Base-by-base conservation (phyloP, 2,888 invertebrate genomes). In the Lithophane semibrunnea region DNA sequence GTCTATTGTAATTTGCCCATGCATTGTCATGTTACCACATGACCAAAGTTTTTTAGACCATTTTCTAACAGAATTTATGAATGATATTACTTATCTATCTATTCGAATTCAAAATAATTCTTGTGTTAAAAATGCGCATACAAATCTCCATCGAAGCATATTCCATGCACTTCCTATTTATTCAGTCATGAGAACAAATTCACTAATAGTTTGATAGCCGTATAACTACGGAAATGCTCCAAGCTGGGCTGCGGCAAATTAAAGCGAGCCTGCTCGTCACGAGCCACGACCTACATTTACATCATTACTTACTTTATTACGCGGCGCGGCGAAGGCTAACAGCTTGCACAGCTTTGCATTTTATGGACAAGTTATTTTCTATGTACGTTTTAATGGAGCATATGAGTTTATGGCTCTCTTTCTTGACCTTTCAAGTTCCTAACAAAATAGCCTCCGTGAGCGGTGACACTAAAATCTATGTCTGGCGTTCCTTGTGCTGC, bases 211-310 rank as follows among this genome's bases (percentile, higher is more conserved):
- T 68, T 80, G 68, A 73, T 75, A 65, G 71, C 47, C 37, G 58
- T 80, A 60, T 47, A 81, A 63, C 73, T 76, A 9, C 58, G 68
- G 71, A 73, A 76, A 73, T 66, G 68, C 84, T 80, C 56, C 66
- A 70, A 88, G 81, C 80, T 84, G 75, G 76, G 83, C 75, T 75
- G 68, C 75, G 79, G 84, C 80, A 87, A 91, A 91, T 91, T 89
- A 91, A 89, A 88, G 86, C 52, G 77, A 70, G 79, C 75, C 66
- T 68, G 54, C 66, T 63, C 75, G 67, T 82, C 80, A 77, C 84
- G 89, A 91, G 68, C 70, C 79, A 74, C 85, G 92, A 92, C 92
- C 92, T 91, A 92, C 84, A 90, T 89, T 89, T 87, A 88, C 90
- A 86, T 90, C 88, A 88, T 91, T 90, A 90, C 89, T 87, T 88